Percentiles rank a stretch among this genome's conserved stretches.
These are phyloP conservation scores for Cetonia aurata DNA, from an alignment of 2,888 invertebrate genomes.

Conservation along the genomic window DNA sequence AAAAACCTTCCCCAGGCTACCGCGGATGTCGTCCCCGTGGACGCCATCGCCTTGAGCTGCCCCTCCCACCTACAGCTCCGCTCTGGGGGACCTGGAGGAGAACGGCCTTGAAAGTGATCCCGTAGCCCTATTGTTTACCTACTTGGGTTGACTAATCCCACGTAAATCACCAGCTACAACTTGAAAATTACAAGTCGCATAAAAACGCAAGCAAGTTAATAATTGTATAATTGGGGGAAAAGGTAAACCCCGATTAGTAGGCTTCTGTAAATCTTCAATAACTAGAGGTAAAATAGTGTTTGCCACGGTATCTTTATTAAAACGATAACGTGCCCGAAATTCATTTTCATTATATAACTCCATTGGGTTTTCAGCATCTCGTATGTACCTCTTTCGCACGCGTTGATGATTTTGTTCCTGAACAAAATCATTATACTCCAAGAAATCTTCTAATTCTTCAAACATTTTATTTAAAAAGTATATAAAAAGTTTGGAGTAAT, in stretches of 20 bases:
- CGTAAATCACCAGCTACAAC: slow-evolving; percentile 46
- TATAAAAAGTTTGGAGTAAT: too few relatives aligned
- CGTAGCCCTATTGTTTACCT: too few relatives aligned
- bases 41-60: too few relatives aligned
- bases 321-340: not conserved
- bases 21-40: too few relatives aligned
- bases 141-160: slow-evolving; percentile 41
- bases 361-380: slow-evolving; percentile 3
- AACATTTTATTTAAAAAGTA: too few relatives aligned
- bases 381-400: slow-evolving; percentile 1
- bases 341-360: not conserved
- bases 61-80: too few relatives aligned
- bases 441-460: not conserved
- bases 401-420: not conserved
- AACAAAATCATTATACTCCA: not conserved
- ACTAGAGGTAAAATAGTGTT: not conserved
- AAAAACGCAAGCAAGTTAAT: not conserved
- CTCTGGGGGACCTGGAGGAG: too few relatives aligned
- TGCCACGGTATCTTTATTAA: not conserved
- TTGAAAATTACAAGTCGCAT: slow-evolving; percentile 36
- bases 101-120: too few relatives aligned
- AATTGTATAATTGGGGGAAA: slow-evolving; percentile 1
- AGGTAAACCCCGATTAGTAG: slow-evolving; percentile 1
- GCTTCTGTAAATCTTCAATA: not conserved
- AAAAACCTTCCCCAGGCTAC: too few relatives aligned